These are phyloP conservation scores for Ceramica pisi DNA, from an alignment of 2,888 invertebrate species.

Conservation along the genomic window DNA sequence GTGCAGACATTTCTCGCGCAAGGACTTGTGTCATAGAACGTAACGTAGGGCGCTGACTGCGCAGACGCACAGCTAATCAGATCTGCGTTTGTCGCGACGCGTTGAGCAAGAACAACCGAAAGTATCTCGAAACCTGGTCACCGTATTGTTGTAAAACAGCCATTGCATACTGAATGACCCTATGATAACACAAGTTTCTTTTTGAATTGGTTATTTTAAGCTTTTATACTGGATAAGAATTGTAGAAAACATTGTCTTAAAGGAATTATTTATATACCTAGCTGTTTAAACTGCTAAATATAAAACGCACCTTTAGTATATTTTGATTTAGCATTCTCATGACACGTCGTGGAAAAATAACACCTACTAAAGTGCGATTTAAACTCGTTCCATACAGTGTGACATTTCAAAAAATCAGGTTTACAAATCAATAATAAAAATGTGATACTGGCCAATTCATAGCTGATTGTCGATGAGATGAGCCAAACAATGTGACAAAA, in stretches of 20 bases:
- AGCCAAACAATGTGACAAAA: not conserved
- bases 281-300: not conserved
- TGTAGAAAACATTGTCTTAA: not conserved
- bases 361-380: not conserved
- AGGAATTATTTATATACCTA: not conserved
- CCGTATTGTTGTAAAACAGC: slow-evolving; percentile 40
- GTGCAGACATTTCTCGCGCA: slow-evolving; percentile 71
- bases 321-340: not conserved
- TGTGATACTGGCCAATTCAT: not conserved
- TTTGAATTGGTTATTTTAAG: slow-evolving; percentile 6
- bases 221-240: not conserved
- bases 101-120: slow-evolving; percentile 56
- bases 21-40: slow-evolving; percentile 81
- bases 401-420: not conserved
- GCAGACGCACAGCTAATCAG: slow-evolving; percentile 59
- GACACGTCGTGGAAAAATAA: not conserved
- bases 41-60: slow-evolving; percentile 70
- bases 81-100: slow-evolving; percentile 43
- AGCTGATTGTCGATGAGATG: slow-evolving; percentile 5
- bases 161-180: slow-evolving; percentile 34
- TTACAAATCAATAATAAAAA: slow-evolving; percentile 12
- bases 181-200: slow-evolving; percentile 18
- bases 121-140: slow-evolving; percentile 49
- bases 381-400: slow-evolving; percentile 1
- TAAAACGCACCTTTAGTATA: not conserved